Conservation (phyloP, 1,140 invertebrate species). For the Callitettix versicolor region DNA sequence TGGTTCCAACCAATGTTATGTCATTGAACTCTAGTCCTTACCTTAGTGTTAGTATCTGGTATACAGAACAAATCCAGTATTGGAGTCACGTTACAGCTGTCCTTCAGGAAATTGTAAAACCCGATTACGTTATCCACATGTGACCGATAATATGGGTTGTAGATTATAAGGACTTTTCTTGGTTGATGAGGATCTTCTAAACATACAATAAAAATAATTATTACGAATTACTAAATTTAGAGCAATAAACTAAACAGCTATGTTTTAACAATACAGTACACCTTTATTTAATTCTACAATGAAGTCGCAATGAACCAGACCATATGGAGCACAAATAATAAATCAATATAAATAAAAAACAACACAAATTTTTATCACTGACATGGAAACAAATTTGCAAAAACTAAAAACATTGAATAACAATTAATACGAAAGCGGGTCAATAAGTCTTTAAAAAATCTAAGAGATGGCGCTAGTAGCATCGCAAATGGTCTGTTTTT, state of each 20-base stretch:
- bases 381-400: too few relatives aligned
- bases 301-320: not conserved
- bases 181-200: slow-evolving; percentile 4
- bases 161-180: slow-evolving; percentile 7
- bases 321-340: not conserved
- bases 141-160: slow-evolving; percentile 10
- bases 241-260: not conserved
- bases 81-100: slow-evolving; percentile 5
- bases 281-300: not conserved
- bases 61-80: slow-evolving; percentile 9
- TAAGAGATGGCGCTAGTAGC: too few relatives aligned
- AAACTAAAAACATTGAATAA: too few relatives aligned
- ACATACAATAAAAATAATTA: not conserved
- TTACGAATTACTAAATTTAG: not conserved
- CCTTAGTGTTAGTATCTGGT: slow-evolving; percentile 13
- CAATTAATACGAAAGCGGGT: too few relatives aligned
- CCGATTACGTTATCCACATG: slow-evolving; percentile 11
- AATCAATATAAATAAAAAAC: not conserved
- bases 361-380: too few relatives aligned
- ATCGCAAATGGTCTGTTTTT: too few relatives aligned
- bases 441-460: too few relatives aligned
- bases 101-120: slow-evolving; percentile 8
- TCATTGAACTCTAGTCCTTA: too few relatives aligned
- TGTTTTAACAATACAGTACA: not conserved
- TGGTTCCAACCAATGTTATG: too few relatives aligned